These are phyloP conservation scores for Berghia stephanieae DNA, from an alignment of 1,140 invertebrate species.

Conservation along the genomic window DNA sequence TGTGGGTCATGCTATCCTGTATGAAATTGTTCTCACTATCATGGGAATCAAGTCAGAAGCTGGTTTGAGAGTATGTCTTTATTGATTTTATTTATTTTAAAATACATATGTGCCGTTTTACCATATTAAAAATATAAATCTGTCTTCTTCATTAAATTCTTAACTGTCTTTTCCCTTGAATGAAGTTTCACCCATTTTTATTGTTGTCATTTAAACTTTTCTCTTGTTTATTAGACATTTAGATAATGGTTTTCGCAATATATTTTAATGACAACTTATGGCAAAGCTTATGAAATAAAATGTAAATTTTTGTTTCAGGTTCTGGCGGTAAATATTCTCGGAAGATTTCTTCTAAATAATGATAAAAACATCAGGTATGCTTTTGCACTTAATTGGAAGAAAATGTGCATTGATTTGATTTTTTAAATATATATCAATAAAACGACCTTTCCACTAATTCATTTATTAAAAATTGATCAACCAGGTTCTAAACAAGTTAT, in stretches of 20 bases:
- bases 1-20: constrained; percentile 67
- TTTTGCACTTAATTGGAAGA: not conserved
- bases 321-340: constrained; percentile 96
- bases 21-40: constrained; percentile 67
- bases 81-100: too few relatives aligned
- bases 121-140: too few relatives aligned
- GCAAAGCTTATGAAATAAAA: not conserved
- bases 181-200: not conserved
- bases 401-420: not conserved
- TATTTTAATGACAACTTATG: too few relatives aligned
- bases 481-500: too few relatives aligned
- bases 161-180: too few relatives aligned
- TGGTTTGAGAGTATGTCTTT: constrained; percentile 60
- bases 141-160: too few relatives aligned
- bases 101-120: too few relatives aligned
- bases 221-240: not conserved
- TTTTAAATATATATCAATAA: not conserved
- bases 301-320: constrained; percentile 71
- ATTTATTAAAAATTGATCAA: too few relatives aligned
- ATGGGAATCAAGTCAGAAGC: constrained; percentile 67
- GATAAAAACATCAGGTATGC: constrained; percentile 95
- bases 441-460: too few relatives aligned
- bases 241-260: too few relatives aligned
- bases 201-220: not conserved
- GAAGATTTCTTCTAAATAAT: constrained; percentile 96